A percentile compares a stretch with the other conserved stretches of the same genome.
These are phyloP conservation scores for Streptopelia turtur DNA, from an alignment of 2,797 vertebrate species.

Conservation along the genomic window DNA sequence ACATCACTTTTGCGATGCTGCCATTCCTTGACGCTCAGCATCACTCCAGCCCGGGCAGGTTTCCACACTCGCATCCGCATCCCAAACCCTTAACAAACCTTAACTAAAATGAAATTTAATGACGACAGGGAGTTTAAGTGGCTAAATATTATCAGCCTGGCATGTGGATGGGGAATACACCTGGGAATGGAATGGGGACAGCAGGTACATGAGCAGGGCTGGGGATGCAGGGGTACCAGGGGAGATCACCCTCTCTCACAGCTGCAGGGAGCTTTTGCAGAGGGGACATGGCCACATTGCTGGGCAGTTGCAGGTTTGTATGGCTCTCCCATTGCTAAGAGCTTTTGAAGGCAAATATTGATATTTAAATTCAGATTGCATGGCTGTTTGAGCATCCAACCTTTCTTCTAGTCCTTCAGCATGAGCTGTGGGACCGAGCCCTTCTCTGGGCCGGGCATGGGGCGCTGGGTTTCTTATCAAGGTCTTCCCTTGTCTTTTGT, in stretches of 20 bases:
- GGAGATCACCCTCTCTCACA: fast-evolving
- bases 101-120: background rate
- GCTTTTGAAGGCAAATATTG: background rate
- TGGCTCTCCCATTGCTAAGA: background rate
- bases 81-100: background rate
- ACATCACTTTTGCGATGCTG: background rate
- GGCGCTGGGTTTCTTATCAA: background rate
- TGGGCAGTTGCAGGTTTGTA: background rate
- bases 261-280: background rate
- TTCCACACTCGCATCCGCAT: fast-evolving
- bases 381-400: background rate
- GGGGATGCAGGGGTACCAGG: background rate
- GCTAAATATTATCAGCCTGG: background rate
- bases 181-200: background rate
- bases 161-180: background rate
- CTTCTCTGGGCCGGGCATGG: background rate
- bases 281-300: background rate
- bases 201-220: background rate
- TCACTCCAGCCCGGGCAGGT: background rate
- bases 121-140: background rate
- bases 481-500: background rate
- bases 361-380: background rate
- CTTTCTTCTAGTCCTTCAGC: background rate
- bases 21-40: background rate
- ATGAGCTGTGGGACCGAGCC: background rate